phyloP scores from a whole-genome alignment of 1,140 invertebrate species.

The Dreissena polymorpha region DNA sequence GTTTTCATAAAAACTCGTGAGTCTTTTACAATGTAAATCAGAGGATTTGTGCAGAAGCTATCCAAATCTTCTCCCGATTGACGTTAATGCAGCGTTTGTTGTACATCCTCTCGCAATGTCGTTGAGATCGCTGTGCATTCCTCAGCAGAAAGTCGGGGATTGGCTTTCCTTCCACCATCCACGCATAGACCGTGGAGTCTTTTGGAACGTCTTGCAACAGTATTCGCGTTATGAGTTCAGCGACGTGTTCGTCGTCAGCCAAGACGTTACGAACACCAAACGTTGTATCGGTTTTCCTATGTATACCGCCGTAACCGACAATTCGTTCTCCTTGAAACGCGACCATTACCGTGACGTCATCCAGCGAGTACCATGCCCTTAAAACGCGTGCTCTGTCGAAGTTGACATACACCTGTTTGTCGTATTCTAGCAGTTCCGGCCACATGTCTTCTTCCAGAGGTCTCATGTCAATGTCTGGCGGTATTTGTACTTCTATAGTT shows the following conservation, averaged over 20 bases:
- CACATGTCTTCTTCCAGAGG: constrained; percentile 2
- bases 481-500: neutral
- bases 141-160: neutral
- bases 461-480: neutral
- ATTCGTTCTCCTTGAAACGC: neutral
- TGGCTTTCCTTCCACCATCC: neutral
- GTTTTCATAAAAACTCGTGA: too few species aligned
- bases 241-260: constrained; percentile 1
- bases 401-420: constrained; percentile 11
- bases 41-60: neutral
- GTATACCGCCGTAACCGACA: constrained; percentile 11
- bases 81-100: neutral
- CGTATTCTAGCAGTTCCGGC: constrained; percentile 2
- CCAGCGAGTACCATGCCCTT: neutral
- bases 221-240: neutral
- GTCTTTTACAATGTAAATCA: constrained; percentile 6
- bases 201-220: neutral
- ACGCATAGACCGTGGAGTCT: neutral
- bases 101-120: neutral
- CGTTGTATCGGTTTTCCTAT: neutral
- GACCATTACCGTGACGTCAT: neutral
- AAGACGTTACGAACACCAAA: constrained; percentile 18
- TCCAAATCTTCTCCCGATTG: neutral
- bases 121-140: neutral
- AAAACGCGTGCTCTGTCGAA: neutral